Conservation (phyloP, 1,140 invertebrate species). For the Trichonephila clavata region DNA sequence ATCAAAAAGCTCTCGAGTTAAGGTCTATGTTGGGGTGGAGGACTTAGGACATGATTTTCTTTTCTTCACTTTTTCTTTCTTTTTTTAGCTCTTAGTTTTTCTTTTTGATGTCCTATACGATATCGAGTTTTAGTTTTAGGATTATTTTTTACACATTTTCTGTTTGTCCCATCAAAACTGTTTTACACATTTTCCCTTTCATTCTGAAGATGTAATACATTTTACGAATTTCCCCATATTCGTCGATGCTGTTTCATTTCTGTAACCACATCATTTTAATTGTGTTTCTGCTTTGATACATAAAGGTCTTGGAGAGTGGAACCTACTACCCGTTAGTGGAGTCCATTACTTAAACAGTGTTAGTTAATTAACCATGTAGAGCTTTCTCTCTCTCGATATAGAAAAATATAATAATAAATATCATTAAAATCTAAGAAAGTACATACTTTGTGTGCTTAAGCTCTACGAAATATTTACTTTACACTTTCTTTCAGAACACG, state of each 20-base stretch:
- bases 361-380: too few relatives aligned
- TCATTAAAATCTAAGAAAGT: too few relatives aligned
- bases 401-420: too few relatives aligned
- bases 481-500: too few relatives aligned
- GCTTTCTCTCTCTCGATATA: too few relatives aligned
- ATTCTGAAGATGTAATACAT: background rate
- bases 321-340: too few relatives aligned
- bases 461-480: too few relatives aligned
- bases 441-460: too few relatives aligned
- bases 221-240: background rate
- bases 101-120: slow-evolving; percentile 14
- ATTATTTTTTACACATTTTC: slow-evolving; percentile 37
- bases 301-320: too few relatives aligned
- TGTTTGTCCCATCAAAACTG: background rate
- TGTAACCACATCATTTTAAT: too few relatives aligned
- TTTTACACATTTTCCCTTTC: slow-evolving; percentile 19
- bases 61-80: slow-evolving; percentile 21
- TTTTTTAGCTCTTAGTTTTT: background rate
- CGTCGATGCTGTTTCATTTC: background rate
- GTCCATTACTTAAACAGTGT: too few relatives aligned
- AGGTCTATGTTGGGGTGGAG: slow-evolving; percentile 55
- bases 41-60: slow-evolving; percentile 71
- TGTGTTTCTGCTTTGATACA: too few relatives aligned
- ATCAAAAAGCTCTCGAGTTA: slow-evolving; percentile 60
- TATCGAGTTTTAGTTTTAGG: slow-evolving; percentile 62